phyloP scores from a whole-genome alignment of 2,113 vertebrate genomes.

The Tyrannus savana region DNA sequence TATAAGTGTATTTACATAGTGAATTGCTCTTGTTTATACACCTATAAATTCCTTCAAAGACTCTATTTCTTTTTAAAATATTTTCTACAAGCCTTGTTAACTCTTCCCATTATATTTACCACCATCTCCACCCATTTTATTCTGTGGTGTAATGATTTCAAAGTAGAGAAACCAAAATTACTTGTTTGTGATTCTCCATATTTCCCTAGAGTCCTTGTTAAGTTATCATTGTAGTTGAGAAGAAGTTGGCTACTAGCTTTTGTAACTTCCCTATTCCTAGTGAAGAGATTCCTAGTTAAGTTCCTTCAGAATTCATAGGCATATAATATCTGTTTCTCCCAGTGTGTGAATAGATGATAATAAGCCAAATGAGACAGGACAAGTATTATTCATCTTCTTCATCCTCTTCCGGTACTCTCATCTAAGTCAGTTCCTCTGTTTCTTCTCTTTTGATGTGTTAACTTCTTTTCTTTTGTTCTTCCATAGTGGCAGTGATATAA shows the following conservation, averaged over 20 bases:
- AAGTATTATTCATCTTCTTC: background rate
- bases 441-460: background rate
- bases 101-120: background rate
- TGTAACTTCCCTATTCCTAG: background rate
- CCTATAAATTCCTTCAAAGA: background rate
- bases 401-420: accelerated
- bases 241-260: background rate
- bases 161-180: background rate
- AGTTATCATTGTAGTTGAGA: background rate
- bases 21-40: background rate
- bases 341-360: background rate
- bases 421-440: background rate
- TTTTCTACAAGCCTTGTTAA: background rate
- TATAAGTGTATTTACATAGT: background rate
- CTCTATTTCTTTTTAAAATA: background rate
- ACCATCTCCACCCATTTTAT: background rate
- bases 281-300: background rate
- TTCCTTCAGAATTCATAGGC: background rate
- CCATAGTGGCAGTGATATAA: background rate
- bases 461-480: background rate
- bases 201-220: background rate
- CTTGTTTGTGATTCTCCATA: background rate
- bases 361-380: background rate
- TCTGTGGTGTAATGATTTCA: background rate
- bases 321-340: background rate